Conservation (phyloP, 1,140 invertebrate genomes). For the Ridgeia piscesae region DNA sequence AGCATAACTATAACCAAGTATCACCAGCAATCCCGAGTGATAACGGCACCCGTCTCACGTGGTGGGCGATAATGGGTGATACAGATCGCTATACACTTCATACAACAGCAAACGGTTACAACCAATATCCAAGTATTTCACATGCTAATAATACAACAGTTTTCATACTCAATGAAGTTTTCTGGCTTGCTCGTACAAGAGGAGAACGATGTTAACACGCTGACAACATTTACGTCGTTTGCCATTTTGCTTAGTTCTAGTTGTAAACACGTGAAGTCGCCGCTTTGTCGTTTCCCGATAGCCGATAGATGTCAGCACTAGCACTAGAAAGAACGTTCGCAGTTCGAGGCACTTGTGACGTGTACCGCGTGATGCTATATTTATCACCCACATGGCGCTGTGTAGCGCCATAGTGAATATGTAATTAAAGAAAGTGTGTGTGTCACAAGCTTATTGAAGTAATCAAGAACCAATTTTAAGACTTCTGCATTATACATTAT, state of each 20-base stretch:
- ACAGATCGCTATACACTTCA: neutral
- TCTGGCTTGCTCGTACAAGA: slow-evolving; percentile 19
- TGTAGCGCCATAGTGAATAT: too few species aligned
- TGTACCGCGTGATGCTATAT: too few species aligned
- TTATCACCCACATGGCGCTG: too few species aligned
- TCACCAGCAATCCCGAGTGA: neutral
- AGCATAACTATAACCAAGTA: too few species aligned
- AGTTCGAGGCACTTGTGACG: too few species aligned
- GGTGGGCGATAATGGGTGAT: neutral
- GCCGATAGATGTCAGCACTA: neutral
- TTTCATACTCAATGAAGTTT: slow-evolving; percentile 17
- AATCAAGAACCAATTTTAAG: too few species aligned
- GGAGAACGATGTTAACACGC: neutral
- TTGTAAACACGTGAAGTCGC: neutral
- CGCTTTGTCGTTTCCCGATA: neutral
- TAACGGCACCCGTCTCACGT: neutral
- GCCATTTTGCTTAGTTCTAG: neutral
- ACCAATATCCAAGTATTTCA: slow-evolving; percentile 37
- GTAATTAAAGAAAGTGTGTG: too few species aligned
- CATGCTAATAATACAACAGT: neutral
- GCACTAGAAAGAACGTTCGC: too few species aligned
- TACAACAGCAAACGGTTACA: slow-evolving; percentile 11
- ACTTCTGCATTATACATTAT: too few species aligned
- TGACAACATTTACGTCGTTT: slow-evolving; percentile 3
- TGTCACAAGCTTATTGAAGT: too few species aligned